phyloP scores from a whole-genome alignment of 2,888 invertebrate species.

The Volucella inanis region DNA sequence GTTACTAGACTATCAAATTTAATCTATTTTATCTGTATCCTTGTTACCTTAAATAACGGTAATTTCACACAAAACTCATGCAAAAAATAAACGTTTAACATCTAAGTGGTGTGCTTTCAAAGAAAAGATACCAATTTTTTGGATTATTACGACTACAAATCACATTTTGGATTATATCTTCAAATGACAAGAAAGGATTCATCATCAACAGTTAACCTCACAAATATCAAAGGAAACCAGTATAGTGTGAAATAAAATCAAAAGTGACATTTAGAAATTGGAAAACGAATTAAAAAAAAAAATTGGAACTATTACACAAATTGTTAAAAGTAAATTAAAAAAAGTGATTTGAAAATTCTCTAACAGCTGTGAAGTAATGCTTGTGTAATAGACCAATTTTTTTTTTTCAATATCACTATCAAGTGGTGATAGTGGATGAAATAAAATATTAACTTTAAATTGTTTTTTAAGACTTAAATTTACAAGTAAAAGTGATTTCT shows the following conservation, averaged over 20 bases:
- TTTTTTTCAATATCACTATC: slow-evolving; percentile 6
- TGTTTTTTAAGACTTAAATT: slow-evolving; percentile 4
- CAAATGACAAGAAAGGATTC: slow-evolving; percentile 48
- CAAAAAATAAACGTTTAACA: slow-evolving; percentile 17
- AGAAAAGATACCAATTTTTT: slow-evolving; percentile 25
- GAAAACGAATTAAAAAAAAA: neutral
- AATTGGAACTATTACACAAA: slow-evolving; percentile 20
- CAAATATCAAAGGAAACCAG: slow-evolving; percentile 29
- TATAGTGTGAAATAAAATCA: slow-evolving; percentile 36
- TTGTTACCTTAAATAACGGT: slow-evolving; percentile 38
- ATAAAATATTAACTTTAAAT: neutral
- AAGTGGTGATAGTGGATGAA: slow-evolving; percentile 48
- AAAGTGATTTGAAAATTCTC: slow-evolving; percentile 25
- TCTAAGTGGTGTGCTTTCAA: slow-evolving; percentile 7
- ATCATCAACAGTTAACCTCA: slow-evolving; percentile 1
- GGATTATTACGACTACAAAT: slow-evolving; percentile 50
- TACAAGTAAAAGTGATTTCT: neutral
- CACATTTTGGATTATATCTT: slow-evolving; percentile 60
- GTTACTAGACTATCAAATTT: slow-evolving; percentile 21
- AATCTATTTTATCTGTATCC: slow-evolving; percentile 51
- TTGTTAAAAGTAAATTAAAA: slow-evolving; percentile 52
- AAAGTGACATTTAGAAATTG: slow-evolving; percentile 29
- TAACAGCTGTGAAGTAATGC: slow-evolving; percentile 63
- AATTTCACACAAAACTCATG: slow-evolving; percentile 33
- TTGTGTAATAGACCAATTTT: slow-evolving; percentile 59